Evolutionary conservation across 2,113 vertebrate genomes (phyloP), one percentile per base, ranked within the genome.

Genomic region (Toxotes jaculatrix): DNA sequence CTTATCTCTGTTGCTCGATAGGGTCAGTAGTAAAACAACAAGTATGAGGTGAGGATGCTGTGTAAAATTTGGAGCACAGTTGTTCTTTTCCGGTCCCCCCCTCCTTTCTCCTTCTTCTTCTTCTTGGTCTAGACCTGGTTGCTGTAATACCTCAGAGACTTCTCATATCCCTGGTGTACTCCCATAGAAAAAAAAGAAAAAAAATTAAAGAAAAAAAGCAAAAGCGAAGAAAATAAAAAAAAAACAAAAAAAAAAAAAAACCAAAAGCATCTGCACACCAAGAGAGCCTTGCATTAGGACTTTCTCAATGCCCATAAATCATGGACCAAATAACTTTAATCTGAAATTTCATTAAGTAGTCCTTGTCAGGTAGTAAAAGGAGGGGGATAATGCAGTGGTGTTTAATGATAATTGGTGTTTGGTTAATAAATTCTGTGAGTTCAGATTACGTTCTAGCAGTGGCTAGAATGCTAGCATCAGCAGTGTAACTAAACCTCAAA

Each of bases 401-500:
- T 99, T 99, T 98, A 98, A 98, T 98, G 97, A 97, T 98, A 97
- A 99, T 98, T 98, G 97, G 97, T 98, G 97, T 99, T 98, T 98
- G 97, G 97, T 99, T 98, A 98, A 99, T 98, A 98, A 98, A 98
- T 99, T 98, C 97, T 97, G 97, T 95, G 95, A 98, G 96, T 99
- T 98, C 96, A 96, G 98, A 98, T 98, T 97, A 97, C 96, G 97
- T 97, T 97, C 95, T 96, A 97, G 97, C 97, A 96, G 96, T 97
- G 96, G 97, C 96, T 96, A 97, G 96, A 97, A 97, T 97, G 97
- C 97, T 97, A 97, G 96, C 96, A 97, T 99, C 97, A 98, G 98
- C 97, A 99, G 97, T 98, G 98, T 98, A 98, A 99, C 97, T 99
- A 99, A 99, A 98, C 97, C 98, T 99, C 98, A 98, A 98, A 99